phyloP scores from a whole-genome alignment of 2,797 vertebrate species.

The Synanceia verrucosa region DNA sequence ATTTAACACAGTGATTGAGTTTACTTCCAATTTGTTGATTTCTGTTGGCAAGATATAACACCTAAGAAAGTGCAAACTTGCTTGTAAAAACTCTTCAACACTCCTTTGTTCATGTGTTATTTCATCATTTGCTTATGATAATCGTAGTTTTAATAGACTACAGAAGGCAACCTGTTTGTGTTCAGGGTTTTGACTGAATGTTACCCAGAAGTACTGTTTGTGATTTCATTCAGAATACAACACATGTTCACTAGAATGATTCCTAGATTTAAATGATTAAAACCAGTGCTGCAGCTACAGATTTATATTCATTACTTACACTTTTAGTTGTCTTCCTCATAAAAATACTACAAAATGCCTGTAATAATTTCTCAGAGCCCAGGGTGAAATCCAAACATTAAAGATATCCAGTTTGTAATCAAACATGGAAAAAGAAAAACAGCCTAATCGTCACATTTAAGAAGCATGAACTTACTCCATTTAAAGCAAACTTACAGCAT shows the following conservation, averaged over 20 bases:
- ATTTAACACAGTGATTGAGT: constrained; percentile 76
- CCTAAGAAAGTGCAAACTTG: constrained; percentile 34
- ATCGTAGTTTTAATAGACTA: neutral
- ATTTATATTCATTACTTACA: neutral
- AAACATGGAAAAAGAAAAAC: neutral
- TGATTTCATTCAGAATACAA: neutral
- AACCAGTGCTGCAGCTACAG: neutral
- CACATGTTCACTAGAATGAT: neutral
- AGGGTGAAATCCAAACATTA: neutral
- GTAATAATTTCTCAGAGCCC: too few species aligned
- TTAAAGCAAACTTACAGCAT: too few species aligned
- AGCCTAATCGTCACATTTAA: neutral
- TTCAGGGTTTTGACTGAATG: neutral
- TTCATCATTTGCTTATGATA: neutral
- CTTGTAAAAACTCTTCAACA: constrained; percentile 23
- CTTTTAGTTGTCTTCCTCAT: neutral
- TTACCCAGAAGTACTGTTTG: neutral
- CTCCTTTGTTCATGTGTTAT: constrained; percentile 30
- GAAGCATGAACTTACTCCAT: neutral
- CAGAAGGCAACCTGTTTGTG: neutral
- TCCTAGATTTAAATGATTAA: neutral
- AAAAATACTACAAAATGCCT: too few species aligned
- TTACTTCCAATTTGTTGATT: constrained; percentile 63
- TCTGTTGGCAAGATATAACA: constrained; percentile 69
- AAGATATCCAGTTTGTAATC: neutral